Conservation (phyloP, 2,113 vertebrate species). For the Terrapene triunguis region DNA sequence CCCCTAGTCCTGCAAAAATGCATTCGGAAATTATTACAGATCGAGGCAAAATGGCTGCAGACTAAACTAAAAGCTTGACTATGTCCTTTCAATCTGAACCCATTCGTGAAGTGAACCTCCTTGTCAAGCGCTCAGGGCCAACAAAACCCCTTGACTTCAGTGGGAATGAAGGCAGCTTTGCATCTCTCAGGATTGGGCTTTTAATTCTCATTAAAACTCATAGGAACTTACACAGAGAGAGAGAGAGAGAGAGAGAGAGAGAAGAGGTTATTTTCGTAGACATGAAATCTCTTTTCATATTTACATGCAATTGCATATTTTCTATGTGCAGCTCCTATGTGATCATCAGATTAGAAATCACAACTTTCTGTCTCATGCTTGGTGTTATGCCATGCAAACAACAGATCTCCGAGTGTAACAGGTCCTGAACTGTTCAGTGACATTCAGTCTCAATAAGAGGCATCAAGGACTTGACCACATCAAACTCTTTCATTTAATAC, state of each 20-base stretch:
- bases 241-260: not conserved
- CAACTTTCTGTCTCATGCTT: not conserved
- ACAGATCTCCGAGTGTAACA: not conserved
- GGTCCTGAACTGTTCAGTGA: not conserved
- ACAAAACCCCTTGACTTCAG: not conserved
- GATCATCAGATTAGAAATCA: not conserved
- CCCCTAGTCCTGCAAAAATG: not conserved
- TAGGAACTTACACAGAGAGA: not conserved
- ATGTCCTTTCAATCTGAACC: not conserved
- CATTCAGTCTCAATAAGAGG: not conserved
- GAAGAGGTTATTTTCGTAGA: not conserved
- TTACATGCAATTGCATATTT: conserved; percentile 2
- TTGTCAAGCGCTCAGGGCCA: not conserved
- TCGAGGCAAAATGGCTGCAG: not conserved
- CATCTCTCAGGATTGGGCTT: not conserved
- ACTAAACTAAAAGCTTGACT: not conserved
- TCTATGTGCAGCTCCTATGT: not conserved
- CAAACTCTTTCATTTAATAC: not conserved
- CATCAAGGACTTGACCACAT: not conserved
- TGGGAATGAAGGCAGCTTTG: not conserved
- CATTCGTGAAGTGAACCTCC: not conserved
- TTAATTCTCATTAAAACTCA: not conserved
- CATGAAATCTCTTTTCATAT: not conserved
- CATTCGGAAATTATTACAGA: not conserved
- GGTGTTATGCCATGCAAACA: not conserved